These are phyloP conservation scores for Steatornis caripensis DNA, from an alignment of 2,113 vertebrate genomes.

Conservation along the genomic window DNA sequence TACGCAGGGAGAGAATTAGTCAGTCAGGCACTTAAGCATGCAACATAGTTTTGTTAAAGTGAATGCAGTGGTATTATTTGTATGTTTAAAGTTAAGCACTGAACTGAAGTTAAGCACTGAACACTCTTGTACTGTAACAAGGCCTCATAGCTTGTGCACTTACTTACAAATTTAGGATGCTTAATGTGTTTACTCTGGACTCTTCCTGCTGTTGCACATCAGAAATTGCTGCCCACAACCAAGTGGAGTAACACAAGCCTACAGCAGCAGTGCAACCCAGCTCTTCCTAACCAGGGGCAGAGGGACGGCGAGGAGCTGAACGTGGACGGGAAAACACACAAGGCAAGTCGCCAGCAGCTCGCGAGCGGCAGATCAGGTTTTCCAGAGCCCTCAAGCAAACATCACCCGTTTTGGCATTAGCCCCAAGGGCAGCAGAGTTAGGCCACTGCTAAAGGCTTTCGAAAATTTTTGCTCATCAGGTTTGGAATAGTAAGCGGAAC, in stretches of 20 bases:
- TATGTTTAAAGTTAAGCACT: conserved; percentile 1
- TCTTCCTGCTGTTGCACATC: background rate
- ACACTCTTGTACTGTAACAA: background rate
- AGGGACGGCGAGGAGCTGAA: accelerated
- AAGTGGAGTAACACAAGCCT: background rate
- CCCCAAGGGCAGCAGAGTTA: background rate
- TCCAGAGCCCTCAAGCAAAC: background rate
- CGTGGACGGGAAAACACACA: background rate
- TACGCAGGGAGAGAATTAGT: background rate
- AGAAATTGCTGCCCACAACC: background rate
- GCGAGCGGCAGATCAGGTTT: background rate
- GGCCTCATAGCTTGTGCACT: background rate
- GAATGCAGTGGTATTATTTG: background rate
- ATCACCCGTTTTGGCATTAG: background rate
- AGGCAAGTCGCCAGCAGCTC: background rate
- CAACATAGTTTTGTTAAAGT: background rate
- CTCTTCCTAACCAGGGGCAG: background rate
- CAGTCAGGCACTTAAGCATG: background rate
- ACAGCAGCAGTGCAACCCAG: background rate
- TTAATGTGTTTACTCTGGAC: background rate
- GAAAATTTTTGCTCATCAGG: background rate
- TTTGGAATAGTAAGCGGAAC: background rate
- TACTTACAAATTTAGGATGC: background rate
- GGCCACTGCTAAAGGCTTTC: background rate
- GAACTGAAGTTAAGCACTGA: conserved; percentile 7